Evolutionary conservation across 2,888 invertebrate genomes (phyloP).

Genomic region (Sturmia bella): DNA sequence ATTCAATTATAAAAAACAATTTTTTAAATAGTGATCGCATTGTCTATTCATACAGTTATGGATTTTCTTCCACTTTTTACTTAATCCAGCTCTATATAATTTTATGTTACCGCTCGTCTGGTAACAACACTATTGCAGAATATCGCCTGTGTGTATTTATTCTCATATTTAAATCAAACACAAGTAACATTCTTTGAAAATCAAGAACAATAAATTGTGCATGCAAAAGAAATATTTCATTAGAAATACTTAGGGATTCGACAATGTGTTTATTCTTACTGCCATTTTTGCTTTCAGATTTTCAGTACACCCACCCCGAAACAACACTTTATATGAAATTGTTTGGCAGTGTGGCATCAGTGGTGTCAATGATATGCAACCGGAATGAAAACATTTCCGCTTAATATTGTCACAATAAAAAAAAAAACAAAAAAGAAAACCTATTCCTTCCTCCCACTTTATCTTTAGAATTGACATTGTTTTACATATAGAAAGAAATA

Average conservation of each 20-base stretch:
- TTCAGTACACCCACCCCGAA: constrained; percentile 23
- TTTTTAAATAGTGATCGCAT: too few relatives aligned
- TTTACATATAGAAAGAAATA: constrained; percentile 31
- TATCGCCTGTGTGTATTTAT: not conserved
- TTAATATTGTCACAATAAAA: constrained; percentile 50
- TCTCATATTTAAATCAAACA: constrained; percentile 4
- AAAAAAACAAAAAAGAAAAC: not conserved
- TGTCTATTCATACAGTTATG: too few relatives aligned
- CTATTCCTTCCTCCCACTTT: constrained; percentile 10
- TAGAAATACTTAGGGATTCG: constrained; percentile 64
- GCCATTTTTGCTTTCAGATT: not conserved
- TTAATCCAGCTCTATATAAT: too few relatives aligned
- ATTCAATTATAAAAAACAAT: too few relatives aligned
- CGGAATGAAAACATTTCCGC: constrained; percentile 57
- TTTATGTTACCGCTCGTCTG: too few relatives aligned
- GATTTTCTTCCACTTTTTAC: too few relatives aligned
- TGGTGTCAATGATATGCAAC: constrained; percentile 68
- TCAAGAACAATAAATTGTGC: constrained; percentile 61
- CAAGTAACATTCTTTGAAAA: constrained; percentile 30
- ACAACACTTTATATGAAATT: not conserved
- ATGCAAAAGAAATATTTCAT: constrained; percentile 65
- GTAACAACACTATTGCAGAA: too few relatives aligned
- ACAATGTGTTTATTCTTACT: constrained; percentile 49
- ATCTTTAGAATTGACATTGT: not conserved
- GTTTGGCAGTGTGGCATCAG: constrained; percentile 30